These are phyloP conservation scores for Mastigias papua DNA, from an alignment of 30 jellyfish, hydroid and myxozoan species.

Conservation along the genomic window DNA sequence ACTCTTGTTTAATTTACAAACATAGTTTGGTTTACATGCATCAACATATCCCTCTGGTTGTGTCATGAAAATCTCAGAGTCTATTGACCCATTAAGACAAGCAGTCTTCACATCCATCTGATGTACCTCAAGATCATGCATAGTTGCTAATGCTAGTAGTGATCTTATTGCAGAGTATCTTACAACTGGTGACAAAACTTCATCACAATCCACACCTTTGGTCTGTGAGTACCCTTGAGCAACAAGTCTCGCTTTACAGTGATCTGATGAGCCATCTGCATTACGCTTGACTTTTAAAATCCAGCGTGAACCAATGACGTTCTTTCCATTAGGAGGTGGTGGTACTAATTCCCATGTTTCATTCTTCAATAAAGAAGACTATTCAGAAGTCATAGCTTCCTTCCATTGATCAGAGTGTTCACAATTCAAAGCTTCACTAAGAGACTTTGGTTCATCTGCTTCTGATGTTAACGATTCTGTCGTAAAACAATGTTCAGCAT, in stretches of 20 bases:
- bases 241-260: neutral
- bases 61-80: constrained; percentile 69
- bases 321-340: constrained; percentile 48
- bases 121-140: constrained; percentile 66
- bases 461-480: constrained; percentile 34
- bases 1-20: too few species aligned
- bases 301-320: constrained; percentile 38
- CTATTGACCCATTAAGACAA: constrained; percentile 71
- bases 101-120: constrained; percentile 88
- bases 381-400: constrained; percentile 51
- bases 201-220: neutral
- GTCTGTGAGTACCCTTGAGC: constrained; percentile 16
- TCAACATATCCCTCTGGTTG: constrained; percentile 79
- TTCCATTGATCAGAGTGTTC: constrained; percentile 54
- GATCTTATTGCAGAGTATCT: constrained; percentile 57
- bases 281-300: constrained; percentile 36
- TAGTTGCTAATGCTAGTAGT: constrained; percentile 68
- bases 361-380: constrained; percentile 42
- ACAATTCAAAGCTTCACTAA: constrained; percentile 23
- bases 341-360: constrained; percentile 67
- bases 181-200: constrained; percentile 68
- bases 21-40: constrained; percentile 44
- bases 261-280: constrained; percentile 28
- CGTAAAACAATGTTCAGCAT: constrained; percentile 15
- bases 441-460: constrained; percentile 43